Percentiles rank a stretch among this genome's conserved stretches.
These are phyloP conservation scores for Tillus elongatus DNA, from an alignment of 2,888 invertebrate species.

Conservation along the genomic window DNA sequence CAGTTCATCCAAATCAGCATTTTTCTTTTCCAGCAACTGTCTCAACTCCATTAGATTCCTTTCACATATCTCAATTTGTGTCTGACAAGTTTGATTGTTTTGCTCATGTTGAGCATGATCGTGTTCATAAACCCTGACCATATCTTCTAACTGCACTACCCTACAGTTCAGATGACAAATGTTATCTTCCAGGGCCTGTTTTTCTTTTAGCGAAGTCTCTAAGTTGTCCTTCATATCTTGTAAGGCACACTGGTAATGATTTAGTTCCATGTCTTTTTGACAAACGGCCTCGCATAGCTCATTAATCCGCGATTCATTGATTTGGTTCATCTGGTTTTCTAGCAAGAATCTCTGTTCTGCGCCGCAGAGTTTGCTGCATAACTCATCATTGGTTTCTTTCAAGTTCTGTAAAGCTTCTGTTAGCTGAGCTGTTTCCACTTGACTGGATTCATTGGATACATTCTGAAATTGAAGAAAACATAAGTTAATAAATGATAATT, in stretches of 20 bases:
- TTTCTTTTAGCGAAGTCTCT: background rate
- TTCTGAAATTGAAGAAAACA: constrained; percentile 23
- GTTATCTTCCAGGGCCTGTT: background rate
- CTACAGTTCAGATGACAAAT: background rate
- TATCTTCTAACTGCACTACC: background rate
- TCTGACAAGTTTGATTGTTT: background rate
- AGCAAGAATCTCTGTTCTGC: constrained; percentile 26
- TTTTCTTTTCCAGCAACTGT: constrained; percentile 11
- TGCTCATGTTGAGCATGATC: background rate
- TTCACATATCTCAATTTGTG: background rate
- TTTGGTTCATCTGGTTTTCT: constrained; percentile 28
- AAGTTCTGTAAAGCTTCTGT: constrained; percentile 25
- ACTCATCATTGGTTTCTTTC: constrained; percentile 25
- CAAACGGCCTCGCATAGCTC: constrained; percentile 23
- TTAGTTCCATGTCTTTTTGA: constrained; percentile 12
- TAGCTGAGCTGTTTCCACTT: constrained; percentile 27
- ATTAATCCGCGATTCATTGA: constrained; percentile 29
- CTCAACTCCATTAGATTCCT: constrained; percentile 6
- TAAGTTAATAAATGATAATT: constrained; percentile 2
- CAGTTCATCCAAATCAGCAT: constrained; percentile 9
- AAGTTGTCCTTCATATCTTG: constrained; percentile 12
- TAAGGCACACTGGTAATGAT: constrained; percentile 10
- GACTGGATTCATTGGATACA: constrained; percentile 27
- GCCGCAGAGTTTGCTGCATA: constrained; percentile 24
- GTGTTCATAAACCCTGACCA: background rate